Evolutionary conservation across 1,140 invertebrate species (phyloP), one percentile per base, ranked within the genome.

Genomic region (Drosophila baimaii): DNA sequence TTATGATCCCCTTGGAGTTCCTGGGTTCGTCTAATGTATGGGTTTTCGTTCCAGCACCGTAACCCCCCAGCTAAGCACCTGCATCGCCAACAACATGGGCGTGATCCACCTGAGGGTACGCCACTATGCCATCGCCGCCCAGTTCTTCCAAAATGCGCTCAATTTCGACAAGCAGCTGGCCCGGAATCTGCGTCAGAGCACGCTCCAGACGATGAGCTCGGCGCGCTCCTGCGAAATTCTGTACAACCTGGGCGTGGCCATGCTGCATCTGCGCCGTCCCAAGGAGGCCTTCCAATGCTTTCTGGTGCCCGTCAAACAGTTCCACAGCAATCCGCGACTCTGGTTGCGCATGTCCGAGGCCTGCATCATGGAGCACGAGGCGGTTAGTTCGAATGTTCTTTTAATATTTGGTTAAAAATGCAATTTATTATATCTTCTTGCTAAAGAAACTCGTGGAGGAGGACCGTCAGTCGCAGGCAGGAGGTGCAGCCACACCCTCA

Each of bases 261-360:
- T 98, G 69, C 93, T 99, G 23, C 96, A 97, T 85, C 95, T 96
- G 39, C 95, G 96, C 44, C 95, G 97, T 79, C 94, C 96, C 3
- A 93, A 94, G 63, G 94, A 96, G 80, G 98, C 98, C 2, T 99
- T 99, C 92, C 97, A 98, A 85, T 98, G 96, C 93, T 94, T 99
- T 8, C 95, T 96, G n/a, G 95, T 97, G 92, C 96, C 96, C 23
- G 95, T 97, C 0, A 95, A 97, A 75, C 95, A 96, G 51, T 97
- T 97, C 83, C 96, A 96, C 59, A 96, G 95, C 77, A 98, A 98
- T 93, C 96, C 97, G 2, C 93, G 97, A 52, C 93, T 99, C 5
- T 99, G 98, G 98, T 92, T 98, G 31, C 94, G 98, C 75, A 93
- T 99, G 79, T 97, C 98, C 1, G 98, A 99, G 92, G 98, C 98